These are phyloP conservation scores for Tinea pellionella DNA, from an alignment of 2,888 invertebrate genomes.

Conservation along the genomic window DNA sequence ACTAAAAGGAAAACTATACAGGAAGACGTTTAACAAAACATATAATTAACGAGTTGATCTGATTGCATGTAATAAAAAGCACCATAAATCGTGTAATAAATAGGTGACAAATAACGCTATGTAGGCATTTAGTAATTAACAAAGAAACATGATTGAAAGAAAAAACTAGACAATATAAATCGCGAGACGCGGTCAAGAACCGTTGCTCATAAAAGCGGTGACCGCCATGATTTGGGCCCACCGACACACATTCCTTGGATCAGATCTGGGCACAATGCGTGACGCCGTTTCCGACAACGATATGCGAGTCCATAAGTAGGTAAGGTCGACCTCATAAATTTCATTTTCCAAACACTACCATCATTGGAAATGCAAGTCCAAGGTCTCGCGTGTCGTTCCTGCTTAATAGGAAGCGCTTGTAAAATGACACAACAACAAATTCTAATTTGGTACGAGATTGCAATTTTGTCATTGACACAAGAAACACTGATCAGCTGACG, in stretches of 20 bases:
- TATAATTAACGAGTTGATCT: background rate
- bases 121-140: background rate
- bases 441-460: background rate
- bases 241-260: conserved; percentile 27
- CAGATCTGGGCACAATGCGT: conserved; percentile 4
- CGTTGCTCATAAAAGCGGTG: conserved; percentile 8
- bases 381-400: background rate
- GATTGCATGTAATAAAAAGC: background rate
- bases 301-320: background rate
- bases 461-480: background rate
- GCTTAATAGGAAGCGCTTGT: background rate
- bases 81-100: background rate
- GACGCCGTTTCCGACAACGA: conserved; percentile 9
- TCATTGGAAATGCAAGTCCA: conserved; percentile 7
- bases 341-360: conserved; percentile 6
- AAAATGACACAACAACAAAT: background rate
- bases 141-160: background rate
- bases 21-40: background rate
- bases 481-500: background rate
- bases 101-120: background rate
- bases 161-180: background rate
- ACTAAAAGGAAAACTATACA: background rate
- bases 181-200: conserved; percentile 9
- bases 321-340: conserved; percentile 10
- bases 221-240: conserved; percentile 18